Percentiles rank a stretch among this genome's conserved stretches.
Evolutionary conservation across 2,888 invertebrate species (phyloP).

Genomic region (Toxonevra muliebris): DNA sequence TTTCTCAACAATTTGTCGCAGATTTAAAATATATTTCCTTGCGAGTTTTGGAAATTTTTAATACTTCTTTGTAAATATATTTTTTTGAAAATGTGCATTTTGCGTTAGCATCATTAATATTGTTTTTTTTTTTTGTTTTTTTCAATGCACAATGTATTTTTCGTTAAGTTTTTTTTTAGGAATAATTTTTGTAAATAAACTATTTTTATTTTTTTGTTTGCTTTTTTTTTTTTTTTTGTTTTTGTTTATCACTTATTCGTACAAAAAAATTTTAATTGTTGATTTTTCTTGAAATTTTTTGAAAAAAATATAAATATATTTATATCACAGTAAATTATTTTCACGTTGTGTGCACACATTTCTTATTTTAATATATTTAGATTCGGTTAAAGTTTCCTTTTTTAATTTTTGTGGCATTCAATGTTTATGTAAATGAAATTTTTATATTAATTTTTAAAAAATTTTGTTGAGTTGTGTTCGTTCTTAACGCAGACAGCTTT

Average conservation of each 20-base stretch:
- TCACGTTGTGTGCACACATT: too few relatives aligned
- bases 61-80: too few relatives aligned
- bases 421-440: slow-evolving; percentile 44
- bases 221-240: too few relatives aligned
- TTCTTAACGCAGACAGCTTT: too few relatives aligned
- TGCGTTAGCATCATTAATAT: slow-evolving; percentile 40
- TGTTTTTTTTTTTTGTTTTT: too few relatives aligned
- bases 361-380: not conserved
- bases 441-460: slow-evolving; percentile 42
- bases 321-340: too few relatives aligned
- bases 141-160: slow-evolving; percentile 43
- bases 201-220: too few relatives aligned
- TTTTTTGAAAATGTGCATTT: slow-evolving; percentile 12
- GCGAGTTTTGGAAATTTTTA: slow-evolving; percentile 28
- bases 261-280: slow-evolving; percentile 13
- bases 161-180: slow-evolving; percentile 47
- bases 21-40: slow-evolving; percentile 28
- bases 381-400: slow-evolving; percentile 40
- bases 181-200: slow-evolving; percentile 11
- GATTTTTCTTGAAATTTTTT: slow-evolving; percentile 32
- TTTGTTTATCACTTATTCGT: not conserved
- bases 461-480: too few relatives aligned
- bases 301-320: not conserved
- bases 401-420: slow-evolving; percentile 34
- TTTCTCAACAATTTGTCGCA: slow-evolving; percentile 16